Conservation (phyloP, 2,888 invertebrate species). For the Coleophora deauratella region DNA sequence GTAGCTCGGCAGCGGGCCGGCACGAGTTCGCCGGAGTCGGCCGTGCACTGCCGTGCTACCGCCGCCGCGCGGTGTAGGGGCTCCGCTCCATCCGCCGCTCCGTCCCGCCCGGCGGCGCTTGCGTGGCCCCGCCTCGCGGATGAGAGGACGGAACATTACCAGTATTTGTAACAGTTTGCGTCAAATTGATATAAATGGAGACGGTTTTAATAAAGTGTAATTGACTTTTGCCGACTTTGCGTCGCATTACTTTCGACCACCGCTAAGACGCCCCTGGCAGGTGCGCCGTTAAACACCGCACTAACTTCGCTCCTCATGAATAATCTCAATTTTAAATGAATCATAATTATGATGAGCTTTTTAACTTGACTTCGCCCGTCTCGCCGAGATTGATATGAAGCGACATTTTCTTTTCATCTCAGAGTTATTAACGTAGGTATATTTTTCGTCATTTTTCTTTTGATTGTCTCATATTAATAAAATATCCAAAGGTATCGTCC, state of each 20-base stretch:
- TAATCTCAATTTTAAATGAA: constrained; percentile 68
- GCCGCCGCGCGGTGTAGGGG: constrained; percentile 1
- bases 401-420: background rate
- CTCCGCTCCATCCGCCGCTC: constrained; percentile 29
- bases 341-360: constrained; percentile 66
- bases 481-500: too few relatives aligned
- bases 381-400: constrained; percentile 32
- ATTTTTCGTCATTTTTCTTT: too few relatives aligned
- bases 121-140: constrained; percentile 70
- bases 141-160: constrained; percentile 71
- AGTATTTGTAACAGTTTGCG: constrained; percentile 75
- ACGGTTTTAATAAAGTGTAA: constrained; percentile 75
- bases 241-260: constrained; percentile 72
- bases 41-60: constrained; percentile 35
- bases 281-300: constrained; percentile 65
- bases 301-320: constrained; percentile 60
- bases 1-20: constrained; percentile 27
- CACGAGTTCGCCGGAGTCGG: constrained; percentile 36
- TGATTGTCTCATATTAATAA: too few relatives aligned
- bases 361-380: constrained; percentile 38
- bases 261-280: constrained; percentile 69
- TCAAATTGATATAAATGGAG: constrained; percentile 75
- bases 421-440: too few relatives aligned
- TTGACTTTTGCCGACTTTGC: constrained; percentile 74
- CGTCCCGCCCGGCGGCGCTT: constrained; percentile 50